A percentile compares a stretch with the other conserved stretches of the same genome.
Conservation (phyloP, 2,797 vertebrate species). For the Gephyroberyx darwinii region DNA sequence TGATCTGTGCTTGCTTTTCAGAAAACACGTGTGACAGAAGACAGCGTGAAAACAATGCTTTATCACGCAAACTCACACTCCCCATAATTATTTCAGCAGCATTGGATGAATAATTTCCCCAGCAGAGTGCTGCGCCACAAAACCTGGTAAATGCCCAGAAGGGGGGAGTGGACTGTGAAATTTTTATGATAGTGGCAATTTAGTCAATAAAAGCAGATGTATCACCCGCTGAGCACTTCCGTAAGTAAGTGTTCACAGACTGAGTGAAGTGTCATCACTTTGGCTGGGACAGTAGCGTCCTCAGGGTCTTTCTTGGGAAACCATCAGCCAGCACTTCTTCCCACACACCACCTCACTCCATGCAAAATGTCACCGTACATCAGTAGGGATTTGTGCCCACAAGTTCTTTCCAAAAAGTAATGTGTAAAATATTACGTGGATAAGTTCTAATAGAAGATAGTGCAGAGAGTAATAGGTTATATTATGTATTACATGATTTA, state of each 20-base stretch:
- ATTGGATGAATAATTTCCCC: slow-evolving; percentile 37
- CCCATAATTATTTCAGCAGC: slow-evolving; percentile 30
- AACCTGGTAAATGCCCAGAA: slow-evolving; percentile 36
- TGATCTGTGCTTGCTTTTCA: not conserved
- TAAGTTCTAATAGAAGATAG: not conserved
- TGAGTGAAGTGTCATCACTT: slow-evolving; percentile 65
- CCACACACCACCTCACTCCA: slow-evolving; percentile 40
- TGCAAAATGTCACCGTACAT: slow-evolving; percentile 46
- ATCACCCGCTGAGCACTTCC: slow-evolving; percentile 53
- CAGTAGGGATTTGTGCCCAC: slow-evolving; percentile 43
- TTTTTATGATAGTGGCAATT: slow-evolving; percentile 54
- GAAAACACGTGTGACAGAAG: not conserved
- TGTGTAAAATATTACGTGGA: not conserved
- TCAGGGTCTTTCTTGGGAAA: slow-evolving; percentile 61
- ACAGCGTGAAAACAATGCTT: not conserved
- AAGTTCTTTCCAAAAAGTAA: slow-evolving; percentile 4
- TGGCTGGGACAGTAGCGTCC: slow-evolving; percentile 59
- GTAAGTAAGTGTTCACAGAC: slow-evolving; percentile 60
- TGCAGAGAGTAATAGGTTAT: not conserved
- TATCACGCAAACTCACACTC: not conserved
- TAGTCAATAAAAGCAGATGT: slow-evolving; percentile 67
- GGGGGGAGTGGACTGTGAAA: slow-evolving; percentile 44
- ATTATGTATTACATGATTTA: not conserved
- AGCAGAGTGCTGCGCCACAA: slow-evolving; percentile 22
- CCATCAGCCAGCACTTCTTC: slow-evolving; percentile 52